Percentiles rank a stretch among this genome's conserved stretches.
Evolutionary conservation across 2,888 invertebrate species (phyloP).

Genomic region (Ophion obscuratus): DNA sequence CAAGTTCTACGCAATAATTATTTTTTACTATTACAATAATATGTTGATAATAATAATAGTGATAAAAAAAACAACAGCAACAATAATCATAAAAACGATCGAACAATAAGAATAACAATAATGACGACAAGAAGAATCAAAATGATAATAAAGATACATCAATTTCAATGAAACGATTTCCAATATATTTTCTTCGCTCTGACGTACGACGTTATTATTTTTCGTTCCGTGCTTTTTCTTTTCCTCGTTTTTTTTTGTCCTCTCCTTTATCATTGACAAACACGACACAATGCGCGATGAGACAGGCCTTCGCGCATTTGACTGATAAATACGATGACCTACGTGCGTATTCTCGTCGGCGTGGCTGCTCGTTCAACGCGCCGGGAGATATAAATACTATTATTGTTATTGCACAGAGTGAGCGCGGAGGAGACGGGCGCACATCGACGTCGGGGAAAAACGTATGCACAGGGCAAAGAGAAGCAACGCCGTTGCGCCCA

Average conservation of each 20-base stretch:
- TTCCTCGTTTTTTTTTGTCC: slow-evolving; percentile 16
- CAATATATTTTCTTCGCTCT: neutral
- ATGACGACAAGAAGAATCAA: too few species aligned
- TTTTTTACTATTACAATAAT: too few species aligned
- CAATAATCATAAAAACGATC: too few species aligned
- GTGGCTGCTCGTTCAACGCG: slow-evolving; percentile 25
- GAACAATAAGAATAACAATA: too few species aligned
- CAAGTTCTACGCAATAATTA: too few species aligned
- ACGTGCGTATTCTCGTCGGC: slow-evolving; percentile 38
- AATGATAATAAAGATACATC: too few species aligned
- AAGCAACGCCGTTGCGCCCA: neutral
- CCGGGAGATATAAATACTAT: slow-evolving; percentile 34
- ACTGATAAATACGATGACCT: slow-evolving; percentile 62
- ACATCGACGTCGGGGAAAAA: slow-evolving; percentile 1
- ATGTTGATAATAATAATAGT: too few species aligned
- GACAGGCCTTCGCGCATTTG: slow-evolving; percentile 28
- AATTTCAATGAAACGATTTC: too few species aligned
- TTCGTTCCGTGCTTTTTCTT: neutral
- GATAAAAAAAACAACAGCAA: too few species aligned
- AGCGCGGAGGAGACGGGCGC: neutral
- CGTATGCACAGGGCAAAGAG: neutral
- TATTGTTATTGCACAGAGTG: slow-evolving; percentile 31
- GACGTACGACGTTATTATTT: neutral
- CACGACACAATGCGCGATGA: slow-evolving; percentile 23
- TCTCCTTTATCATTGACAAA: slow-evolving; percentile 54